Evolutionary conservation across 2,113 vertebrate species (phyloP).

Genomic region (Nyctibius bracteatus): DNA sequence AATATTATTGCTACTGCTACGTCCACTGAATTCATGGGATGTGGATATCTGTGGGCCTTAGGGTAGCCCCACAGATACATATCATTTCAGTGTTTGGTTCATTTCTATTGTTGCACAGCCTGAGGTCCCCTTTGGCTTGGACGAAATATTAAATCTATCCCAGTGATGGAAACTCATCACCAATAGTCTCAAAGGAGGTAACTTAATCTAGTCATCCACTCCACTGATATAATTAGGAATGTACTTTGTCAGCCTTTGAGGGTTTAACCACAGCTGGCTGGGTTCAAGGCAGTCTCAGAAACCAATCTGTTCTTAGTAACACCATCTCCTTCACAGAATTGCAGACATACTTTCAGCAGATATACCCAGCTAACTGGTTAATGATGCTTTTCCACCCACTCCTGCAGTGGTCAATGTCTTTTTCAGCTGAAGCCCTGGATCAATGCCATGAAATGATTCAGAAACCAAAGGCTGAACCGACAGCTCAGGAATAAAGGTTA

Average conservation of each 20-base stretch:
- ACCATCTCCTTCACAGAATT: slow-evolving; percentile 50
- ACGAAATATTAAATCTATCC: background rate
- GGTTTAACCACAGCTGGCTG: slow-evolving; percentile 60
- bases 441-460: background rate
- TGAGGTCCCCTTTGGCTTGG: background rate
- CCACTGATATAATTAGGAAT: slow-evolving; percentile 46
- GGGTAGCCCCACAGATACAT: background rate
- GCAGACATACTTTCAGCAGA: slow-evolving; percentile 38
- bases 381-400: slow-evolving; percentile 16
- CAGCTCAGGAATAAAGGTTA: background rate
- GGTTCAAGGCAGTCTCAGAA: slow-evolving; percentile 36
- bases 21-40: background rate
- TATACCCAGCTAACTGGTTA: background rate
- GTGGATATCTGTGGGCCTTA: background rate
- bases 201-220: slow-evolving; percentile 33
- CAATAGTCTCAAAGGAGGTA: slow-evolving; percentile 27
- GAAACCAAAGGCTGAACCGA: background rate
- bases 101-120: background rate
- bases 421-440: background rate
- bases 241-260: slow-evolving; percentile 39
- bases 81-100: background rate
- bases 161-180: background rate
- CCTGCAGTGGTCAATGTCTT: background rate
- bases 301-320: slow-evolving; percentile 57
- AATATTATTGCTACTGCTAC: background rate